Base-by-base conservation (phyloP, 2,888 invertebrate genomes). In the Gastrophysa polygoni region DNA sequence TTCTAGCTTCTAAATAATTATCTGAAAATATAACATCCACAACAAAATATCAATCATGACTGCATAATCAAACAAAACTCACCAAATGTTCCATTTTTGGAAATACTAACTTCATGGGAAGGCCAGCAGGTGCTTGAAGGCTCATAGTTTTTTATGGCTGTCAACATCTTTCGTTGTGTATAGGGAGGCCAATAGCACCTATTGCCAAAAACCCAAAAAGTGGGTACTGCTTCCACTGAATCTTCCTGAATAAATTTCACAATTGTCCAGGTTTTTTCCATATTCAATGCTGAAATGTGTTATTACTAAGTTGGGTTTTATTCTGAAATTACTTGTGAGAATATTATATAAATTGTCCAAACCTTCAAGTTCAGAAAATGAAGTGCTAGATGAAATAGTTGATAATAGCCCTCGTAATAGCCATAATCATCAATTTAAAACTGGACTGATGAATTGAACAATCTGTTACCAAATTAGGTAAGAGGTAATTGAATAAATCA, bases 201-300 rank as follows among this genome's bases (percentile, higher is more conserved):
- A 29, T 29, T 29, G 10, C 29, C 50, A 50, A 50, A 50, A 1
- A 50, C 32, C 50, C 50, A 50, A 18, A 17, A 29, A 5, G 46
- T 46, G 14, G 50, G 50, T 50, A 29, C 50, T 29, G 50, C 50
- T 29, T 50, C 50, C 50, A 50, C 50, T 29, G 50, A 10, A 50
- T 50, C 29, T 50, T 29, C 50, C 1, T 1, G 29, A 50, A 4
- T 50, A 10, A 50, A 50, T 11, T n/a, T 50, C 29, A 50, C 14
- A 16, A 50, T 32, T 16, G 50, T 50, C 50, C 50, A 50, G 4
- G 50, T 50, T 50, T 11, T 50, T 6, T 50, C 50, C 50, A 50
- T 50, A 8, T 32, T 50, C 16, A 29, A 50, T 50, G 24, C 3
- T 24, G 24, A 7, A 24, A 24, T n/a, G n/a, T n/a, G n/a, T n/a